Conservation (phyloP, 1,140 invertebrate genomes). For the Lasioglossum albipes region DNA sequence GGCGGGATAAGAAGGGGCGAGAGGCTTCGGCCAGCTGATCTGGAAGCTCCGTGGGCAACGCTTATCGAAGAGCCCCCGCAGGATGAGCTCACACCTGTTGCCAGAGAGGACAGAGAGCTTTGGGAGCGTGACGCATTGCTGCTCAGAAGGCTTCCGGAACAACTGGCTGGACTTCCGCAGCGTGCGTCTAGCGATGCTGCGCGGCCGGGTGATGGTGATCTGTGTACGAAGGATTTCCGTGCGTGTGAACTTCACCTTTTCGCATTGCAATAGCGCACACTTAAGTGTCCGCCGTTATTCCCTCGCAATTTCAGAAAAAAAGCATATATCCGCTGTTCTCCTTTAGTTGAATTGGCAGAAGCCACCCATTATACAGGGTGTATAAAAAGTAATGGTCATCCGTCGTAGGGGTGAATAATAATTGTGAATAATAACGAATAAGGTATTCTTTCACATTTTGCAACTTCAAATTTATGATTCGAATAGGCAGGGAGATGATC, state of each 20-base stretch:
- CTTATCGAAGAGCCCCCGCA: slow-evolving; percentile 70
- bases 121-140: slow-evolving; percentile 80
- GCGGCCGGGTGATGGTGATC: slow-evolving; percentile 87
- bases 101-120: slow-evolving; percentile 82
- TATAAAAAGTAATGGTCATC: too few relatives aligned
- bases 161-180: slow-evolving; percentile 79
- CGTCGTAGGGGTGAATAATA: too few relatives aligned
- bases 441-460: too few relatives aligned
- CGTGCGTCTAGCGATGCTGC: slow-evolving; percentile 87
- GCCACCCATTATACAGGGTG: too few relatives aligned
- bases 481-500: too few relatives aligned
- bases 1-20: slow-evolving; percentile 87
- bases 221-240: slow-evolving; percentile 45
- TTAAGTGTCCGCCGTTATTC: too few relatives aligned
- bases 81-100: slow-evolving; percentile 79
- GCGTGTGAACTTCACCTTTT: neutral
- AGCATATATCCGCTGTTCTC: too few relatives aligned
- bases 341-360: too few relatives aligned
- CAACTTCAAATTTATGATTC: too few relatives aligned
- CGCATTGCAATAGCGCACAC: too few relatives aligned
- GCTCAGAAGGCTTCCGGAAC: slow-evolving; percentile 63
- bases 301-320: too few relatives aligned
- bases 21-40: slow-evolving; percentile 81
- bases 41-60: slow-evolving; percentile 78
- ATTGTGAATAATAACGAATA: too few relatives aligned